Percentiles rank a stretch among this genome's conserved stretches.
Evolutionary conservation across 2,113 vertebrate genomes (phyloP).

Genomic region (Scomber japonicus): DNA sequence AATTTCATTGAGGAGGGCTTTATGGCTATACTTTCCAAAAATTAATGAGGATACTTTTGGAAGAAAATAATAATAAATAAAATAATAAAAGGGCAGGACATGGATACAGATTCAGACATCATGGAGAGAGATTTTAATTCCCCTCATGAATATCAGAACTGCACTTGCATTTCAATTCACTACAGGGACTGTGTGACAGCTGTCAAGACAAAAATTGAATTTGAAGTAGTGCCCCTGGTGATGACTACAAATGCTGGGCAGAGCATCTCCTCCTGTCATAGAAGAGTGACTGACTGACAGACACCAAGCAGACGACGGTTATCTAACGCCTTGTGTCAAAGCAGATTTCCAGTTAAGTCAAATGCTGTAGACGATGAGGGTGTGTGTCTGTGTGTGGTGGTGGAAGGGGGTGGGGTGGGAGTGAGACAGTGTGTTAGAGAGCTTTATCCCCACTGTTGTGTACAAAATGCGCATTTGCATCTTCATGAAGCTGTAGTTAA

Average conservation of each 20-base stretch:
- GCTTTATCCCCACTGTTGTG: conserved; percentile 62
- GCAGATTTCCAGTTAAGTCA: conserved; percentile 63
- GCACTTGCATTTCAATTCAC: conserved; percentile 56
- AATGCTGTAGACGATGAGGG: conserved; percentile 10
- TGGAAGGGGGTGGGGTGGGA: not conserved
- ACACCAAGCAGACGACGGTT: conserved; percentile 61
- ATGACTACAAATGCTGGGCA: conserved; percentile 51
- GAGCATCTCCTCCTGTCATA: conserved; percentile 29
- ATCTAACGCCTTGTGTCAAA: conserved; percentile 73
- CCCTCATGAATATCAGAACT: conserved; percentile 25
- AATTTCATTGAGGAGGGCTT: conserved; percentile 36
- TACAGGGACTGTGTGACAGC: conserved; percentile 52
- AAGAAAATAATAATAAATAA: not conserved
- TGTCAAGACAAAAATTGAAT: conserved; percentile 52
- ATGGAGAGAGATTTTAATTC: conserved; percentile 54
- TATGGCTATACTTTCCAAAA: conserved; percentile 40
- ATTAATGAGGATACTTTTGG: conserved; percentile 34
- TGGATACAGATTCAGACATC: conserved; percentile 44
- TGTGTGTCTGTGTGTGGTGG: not conserved
- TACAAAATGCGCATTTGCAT: conserved; percentile 85
- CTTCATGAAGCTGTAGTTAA: conserved; percentile 90
- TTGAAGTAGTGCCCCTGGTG: conserved; percentile 42
- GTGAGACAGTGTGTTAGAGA: conserved; percentile 44
- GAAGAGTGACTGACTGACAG: conserved; percentile 55
- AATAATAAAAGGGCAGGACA: conserved; percentile 12